Conservation (phyloP, 2,888 invertebrate species). For the Onchidella celtica region DNA sequence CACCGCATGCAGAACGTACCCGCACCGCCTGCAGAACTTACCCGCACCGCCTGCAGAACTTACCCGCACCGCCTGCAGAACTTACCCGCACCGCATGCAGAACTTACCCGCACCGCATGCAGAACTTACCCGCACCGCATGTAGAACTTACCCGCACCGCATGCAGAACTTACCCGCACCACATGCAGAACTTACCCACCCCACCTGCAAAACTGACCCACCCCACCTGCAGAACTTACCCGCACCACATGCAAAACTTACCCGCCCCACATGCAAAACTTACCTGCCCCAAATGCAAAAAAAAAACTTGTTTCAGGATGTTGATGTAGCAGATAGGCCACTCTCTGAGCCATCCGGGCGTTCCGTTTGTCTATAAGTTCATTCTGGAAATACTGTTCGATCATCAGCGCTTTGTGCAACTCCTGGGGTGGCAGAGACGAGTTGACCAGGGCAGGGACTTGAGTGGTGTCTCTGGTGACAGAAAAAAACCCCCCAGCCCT, state of each 20-base stretch:
- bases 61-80: too few species aligned
- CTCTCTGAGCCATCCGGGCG: conserved; percentile 81
- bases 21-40: too few species aligned
- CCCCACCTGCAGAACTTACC: not conserved
- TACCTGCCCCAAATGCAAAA: conserved; percentile 83
- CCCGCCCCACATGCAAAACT: conserved; percentile 35
- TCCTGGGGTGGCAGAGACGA: conserved; percentile 74
- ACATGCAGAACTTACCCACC: too few species aligned
- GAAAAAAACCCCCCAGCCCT: too few species aligned
- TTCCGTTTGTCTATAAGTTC: conserved; percentile 83
- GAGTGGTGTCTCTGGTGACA: conserved; percentile 48
- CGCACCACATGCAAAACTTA: not conserved
- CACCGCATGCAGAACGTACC: too few species aligned
- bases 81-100: too few species aligned
- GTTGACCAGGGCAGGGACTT: conserved; percentile 77
- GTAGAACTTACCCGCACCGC: too few species aligned
- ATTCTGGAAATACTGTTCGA: conserved; percentile 82
- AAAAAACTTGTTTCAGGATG: conserved; percentile 81
- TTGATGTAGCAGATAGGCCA: conserved; percentile 79
- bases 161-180: too few species aligned
- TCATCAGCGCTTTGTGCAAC: conserved; percentile 72
- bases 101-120: too few species aligned
- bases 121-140: too few species aligned
- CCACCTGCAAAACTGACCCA: conserved; percentile 73
- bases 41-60: too few species aligned